Evolutionary conservation across 1,140 invertebrate species (phyloP).

Genomic region (Pseudachorutes palmiensis): DNA sequence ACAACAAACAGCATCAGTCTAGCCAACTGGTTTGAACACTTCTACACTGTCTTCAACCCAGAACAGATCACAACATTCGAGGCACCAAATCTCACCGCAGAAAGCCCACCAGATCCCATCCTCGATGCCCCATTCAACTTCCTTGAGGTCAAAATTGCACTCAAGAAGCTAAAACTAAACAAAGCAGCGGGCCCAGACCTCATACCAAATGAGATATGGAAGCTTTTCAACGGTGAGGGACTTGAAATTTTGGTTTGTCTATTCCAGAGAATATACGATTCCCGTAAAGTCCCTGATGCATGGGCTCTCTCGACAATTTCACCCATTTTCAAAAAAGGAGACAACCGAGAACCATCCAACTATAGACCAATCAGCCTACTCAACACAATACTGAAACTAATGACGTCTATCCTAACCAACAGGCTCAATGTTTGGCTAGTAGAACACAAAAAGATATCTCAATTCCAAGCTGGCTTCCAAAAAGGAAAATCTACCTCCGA

Average conservation of each 20-base stretch:
- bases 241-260: background rate
- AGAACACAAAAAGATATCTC: constrained; percentile 27
- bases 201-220: too few species aligned
- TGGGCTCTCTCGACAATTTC: constrained; percentile 14
- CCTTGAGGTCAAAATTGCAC: background rate
- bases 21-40: background rate
- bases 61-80: background rate
- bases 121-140: background rate
- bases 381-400: constrained; percentile 36
- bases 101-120: background rate
- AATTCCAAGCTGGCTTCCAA: constrained; percentile 38
- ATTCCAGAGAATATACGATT: background rate
- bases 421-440: constrained; percentile 33
- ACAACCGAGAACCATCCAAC: constrained; percentile 28
- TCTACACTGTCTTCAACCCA: background rate
- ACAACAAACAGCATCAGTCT: background rate
- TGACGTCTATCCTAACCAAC: constrained; percentile 30
- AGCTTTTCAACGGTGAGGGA: background rate
- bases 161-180: background rate
- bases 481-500: constrained; percentile 30
- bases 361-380: constrained; percentile 38
- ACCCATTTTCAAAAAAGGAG: constrained; percentile 34
- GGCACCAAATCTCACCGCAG: background rate
- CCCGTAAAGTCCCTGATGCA: background rate
- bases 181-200: background rate